These are phyloP conservation scores for Amphipoea lucens DNA, from an alignment of 2,888 invertebrate genomes.

Conservation along the genomic window DNA sequence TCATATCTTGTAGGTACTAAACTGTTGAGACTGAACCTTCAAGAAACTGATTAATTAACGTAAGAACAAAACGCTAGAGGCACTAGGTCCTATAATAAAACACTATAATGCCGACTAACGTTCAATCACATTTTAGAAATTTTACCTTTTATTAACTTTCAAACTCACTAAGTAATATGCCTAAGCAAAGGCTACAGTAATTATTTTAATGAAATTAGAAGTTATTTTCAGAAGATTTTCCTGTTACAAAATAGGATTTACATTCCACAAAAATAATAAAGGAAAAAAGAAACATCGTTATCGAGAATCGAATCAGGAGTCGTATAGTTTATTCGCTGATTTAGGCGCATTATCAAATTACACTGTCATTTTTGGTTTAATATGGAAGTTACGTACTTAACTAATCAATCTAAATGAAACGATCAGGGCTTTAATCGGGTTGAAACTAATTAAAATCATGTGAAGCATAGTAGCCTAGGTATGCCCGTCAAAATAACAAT, in stretches of 20 bases:
- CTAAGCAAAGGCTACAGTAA: constrained; percentile 36
- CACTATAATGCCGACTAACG: constrained; percentile 2
- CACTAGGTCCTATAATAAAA: constrained; percentile 33
- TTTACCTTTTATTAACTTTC: constrained; percentile 16
- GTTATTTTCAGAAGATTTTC: constrained; percentile 41
- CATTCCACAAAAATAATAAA: constrained; percentile 37
- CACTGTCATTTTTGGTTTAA: constrained; percentile 23
- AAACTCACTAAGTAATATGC: constrained; percentile 24
- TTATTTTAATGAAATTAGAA: constrained; percentile 41
- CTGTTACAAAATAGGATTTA: constrained; percentile 37
- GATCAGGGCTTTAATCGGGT: constrained; percentile 6
- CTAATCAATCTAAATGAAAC: constrained; percentile 42
- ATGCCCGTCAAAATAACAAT: neutral
- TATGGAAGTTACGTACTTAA: constrained; percentile 8
- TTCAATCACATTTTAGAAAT: constrained; percentile 14
- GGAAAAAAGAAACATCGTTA: constrained; percentile 48
- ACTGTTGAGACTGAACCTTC: constrained; percentile 6
- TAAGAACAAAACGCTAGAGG: constrained; percentile 29
- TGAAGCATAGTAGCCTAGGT: neutral
- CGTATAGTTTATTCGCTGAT: constrained; percentile 33
- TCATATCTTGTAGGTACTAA: neutral
- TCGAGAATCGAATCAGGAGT: constrained; percentile 38
- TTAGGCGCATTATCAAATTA: constrained; percentile 39
- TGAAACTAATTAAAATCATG: constrained; percentile 31
- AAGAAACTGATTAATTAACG: constrained; percentile 50